Conservation (phyloP, 2,797 vertebrate genomes). For the Oreochromis grahami region DNA sequence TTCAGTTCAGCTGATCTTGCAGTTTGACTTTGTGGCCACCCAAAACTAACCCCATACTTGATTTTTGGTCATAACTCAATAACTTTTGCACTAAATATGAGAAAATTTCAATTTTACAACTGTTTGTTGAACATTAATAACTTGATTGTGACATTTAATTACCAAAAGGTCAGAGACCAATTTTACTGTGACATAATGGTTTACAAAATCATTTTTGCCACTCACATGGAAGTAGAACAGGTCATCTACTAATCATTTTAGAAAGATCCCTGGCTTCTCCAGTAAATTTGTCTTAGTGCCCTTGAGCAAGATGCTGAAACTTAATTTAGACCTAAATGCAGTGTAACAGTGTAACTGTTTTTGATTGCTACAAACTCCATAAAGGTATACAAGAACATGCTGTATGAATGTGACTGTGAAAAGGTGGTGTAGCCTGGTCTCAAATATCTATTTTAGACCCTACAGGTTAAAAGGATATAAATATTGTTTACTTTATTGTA, state of each 20-base stretch:
- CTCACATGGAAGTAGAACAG: neutral
- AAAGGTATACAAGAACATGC: neutral
- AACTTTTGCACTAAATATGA: neutral
- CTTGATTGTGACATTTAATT: neutral
- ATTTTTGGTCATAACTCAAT: neutral
- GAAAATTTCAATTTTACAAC: neutral
- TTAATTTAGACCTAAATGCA: neutral
- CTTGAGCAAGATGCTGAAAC: neutral
- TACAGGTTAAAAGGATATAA: too few species aligned
- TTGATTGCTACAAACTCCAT: neutral
- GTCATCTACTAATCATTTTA: neutral
- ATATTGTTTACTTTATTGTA: too few species aligned
- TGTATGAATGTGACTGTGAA: neutral
- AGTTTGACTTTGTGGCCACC: neutral
- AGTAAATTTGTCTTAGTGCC: neutral
- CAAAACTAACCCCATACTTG: neutral
- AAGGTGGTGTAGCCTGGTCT: too few species aligned
- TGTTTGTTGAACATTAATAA: neutral
- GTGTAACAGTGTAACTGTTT: neutral
- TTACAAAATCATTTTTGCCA: rapidly evolving
- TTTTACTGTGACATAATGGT: neutral
- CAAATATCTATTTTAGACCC: too few species aligned
- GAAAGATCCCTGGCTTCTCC: neutral
- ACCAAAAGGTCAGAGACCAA: neutral
- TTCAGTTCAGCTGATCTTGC: neutral